Evolutionary conservation across 2,888 invertebrate species (phyloP).

Genomic region (Callyntrura sp.): DNA sequence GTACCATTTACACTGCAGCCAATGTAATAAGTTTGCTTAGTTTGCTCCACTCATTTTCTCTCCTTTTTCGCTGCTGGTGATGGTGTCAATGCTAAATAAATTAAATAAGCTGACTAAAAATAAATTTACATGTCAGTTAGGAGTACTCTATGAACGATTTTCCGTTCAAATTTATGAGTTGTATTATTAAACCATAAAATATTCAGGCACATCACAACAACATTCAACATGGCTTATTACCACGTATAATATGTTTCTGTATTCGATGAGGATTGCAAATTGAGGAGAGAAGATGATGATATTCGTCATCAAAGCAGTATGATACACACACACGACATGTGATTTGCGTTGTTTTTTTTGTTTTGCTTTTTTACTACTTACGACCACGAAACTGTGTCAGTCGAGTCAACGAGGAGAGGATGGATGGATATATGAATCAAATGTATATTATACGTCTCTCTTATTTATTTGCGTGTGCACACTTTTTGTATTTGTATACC

Average conservation of each 20-base stretch:
- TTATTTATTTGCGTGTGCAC: not conserved
- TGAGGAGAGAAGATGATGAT: no score
- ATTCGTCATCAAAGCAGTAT: not conserved
- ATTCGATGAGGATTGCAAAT: no score
- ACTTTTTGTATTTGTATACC: conserved; percentile 2
- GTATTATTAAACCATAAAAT: not conserved
- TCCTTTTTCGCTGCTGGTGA: no score
- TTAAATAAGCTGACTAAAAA: not conserved
- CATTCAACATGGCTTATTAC: no score
- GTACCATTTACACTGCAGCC: no score
- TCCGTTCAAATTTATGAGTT: not conserved
- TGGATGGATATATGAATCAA: conserved; percentile 43
- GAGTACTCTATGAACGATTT: not conserved
- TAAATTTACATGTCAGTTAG: not conserved
- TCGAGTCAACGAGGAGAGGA: conserved; percentile 56
- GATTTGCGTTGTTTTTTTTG: conserved; percentile 36
- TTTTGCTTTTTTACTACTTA: conserved; percentile 9
- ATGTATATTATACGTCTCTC: not conserved
- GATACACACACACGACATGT: no score
- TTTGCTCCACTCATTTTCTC: no score
- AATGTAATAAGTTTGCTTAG: no score
- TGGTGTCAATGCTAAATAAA: not conserved
- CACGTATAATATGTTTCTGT: not conserved
- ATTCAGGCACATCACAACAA: not conserved
- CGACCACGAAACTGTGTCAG: conserved; percentile 65